Conservation (phyloP, 2,888 invertebrate species). For the Spodoptera exigua region DNA sequence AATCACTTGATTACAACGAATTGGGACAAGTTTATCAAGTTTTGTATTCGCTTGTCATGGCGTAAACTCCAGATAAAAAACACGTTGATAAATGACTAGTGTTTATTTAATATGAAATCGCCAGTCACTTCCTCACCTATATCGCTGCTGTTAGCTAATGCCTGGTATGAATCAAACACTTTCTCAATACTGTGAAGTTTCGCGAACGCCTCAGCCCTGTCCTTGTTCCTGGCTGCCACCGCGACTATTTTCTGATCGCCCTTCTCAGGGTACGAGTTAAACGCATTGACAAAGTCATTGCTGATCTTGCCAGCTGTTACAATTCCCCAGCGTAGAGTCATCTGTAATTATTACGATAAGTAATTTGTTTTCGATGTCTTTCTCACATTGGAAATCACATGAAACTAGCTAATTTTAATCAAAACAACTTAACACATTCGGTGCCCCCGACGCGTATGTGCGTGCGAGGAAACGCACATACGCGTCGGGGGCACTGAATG, state of each 20-base stretch:
- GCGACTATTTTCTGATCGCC: conserved; percentile 92
- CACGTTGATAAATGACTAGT: background rate
- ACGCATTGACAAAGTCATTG: conserved; percentile 94
- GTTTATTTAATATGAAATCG: background rate
- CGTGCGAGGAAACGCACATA: too few species aligned
- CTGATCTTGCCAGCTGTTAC: conserved; percentile 94
- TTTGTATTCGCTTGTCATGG: background rate
- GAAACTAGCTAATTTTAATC: too few species aligned
- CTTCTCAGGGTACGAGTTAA: conserved; percentile 90
- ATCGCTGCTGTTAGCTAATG: conserved; percentile 91
- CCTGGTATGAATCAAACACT: conserved; percentile 93
- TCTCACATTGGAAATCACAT: too few species aligned
- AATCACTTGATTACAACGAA: background rate
- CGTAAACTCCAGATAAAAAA: conserved; percentile 1
- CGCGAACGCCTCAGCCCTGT: conserved; percentile 93
- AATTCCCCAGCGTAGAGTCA: conserved; percentile 94
- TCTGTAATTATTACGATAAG: conserved; percentile 62
- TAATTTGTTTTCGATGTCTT: too few species aligned
- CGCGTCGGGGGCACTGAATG: too few species aligned
- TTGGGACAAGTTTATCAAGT: conserved; percentile 1
- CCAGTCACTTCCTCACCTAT: conserved; percentile 89
- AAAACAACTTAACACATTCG: too few species aligned
- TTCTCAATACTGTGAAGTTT: conserved; percentile 91
- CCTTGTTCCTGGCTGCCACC: conserved; percentile 92
- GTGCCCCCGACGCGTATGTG: too few species aligned